These are phyloP conservation scores for Florisuga fusca DNA, from an alignment of 2,797 vertebrate species.

Conservation along the genomic window DNA sequence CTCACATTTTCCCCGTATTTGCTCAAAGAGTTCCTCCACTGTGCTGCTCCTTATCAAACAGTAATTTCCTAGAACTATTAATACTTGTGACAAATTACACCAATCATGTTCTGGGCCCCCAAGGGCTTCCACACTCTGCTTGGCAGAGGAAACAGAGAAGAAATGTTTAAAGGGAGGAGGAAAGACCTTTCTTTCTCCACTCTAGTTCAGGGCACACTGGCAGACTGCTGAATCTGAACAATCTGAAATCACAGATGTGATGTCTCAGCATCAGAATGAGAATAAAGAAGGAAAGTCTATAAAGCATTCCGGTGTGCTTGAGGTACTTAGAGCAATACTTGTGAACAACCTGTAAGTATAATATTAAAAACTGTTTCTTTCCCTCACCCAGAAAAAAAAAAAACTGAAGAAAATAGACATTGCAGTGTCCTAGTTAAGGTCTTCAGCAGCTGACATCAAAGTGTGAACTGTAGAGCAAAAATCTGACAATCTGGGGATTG, in stretches of 20 bases:
- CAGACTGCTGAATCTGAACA: neutral
- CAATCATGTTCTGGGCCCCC: neutral
- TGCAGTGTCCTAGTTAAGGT: neutral
- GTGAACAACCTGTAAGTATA: neutral
- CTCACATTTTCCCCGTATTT: neutral
- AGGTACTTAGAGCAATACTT: neutral
- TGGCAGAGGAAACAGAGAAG: neutral
- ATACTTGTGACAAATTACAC: neutral
- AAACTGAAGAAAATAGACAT: neutral
- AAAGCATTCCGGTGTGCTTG: neutral
- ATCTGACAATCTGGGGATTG: neutral
- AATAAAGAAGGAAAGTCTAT: neutral
- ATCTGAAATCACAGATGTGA: neutral
- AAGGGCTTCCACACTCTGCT: neutral
- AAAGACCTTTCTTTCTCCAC: neutral
- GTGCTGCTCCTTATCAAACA: neutral
- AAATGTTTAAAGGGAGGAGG: neutral
- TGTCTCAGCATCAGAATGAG: neutral
- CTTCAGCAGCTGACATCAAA: neutral
- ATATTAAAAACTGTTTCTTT: neutral
- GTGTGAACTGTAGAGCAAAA: neutral
- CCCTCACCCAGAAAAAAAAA: neutral
- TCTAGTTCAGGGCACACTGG: neutral
- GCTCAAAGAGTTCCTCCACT: neutral
- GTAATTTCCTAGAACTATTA: neutral